Conservation (phyloP, 2,113 vertebrate species). For the Leucopsar rothschildi region DNA sequence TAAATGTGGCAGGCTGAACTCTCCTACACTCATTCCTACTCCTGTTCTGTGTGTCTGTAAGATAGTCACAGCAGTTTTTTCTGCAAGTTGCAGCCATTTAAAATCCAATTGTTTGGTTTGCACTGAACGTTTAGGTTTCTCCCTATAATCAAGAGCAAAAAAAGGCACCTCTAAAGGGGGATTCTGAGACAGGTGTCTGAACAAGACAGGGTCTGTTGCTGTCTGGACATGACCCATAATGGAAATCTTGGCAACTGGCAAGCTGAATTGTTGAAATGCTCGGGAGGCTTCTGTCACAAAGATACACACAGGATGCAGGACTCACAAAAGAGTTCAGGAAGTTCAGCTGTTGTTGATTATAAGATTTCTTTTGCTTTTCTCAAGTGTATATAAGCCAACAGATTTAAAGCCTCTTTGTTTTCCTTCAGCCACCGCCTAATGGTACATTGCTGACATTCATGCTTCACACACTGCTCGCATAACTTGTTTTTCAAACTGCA, state of each 20-base stretch:
- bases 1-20: neutral
- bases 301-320: neutral
- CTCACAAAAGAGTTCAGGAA: neutral
- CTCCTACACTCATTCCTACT: neutral
- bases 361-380: neutral
- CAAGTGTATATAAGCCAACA: neutral
- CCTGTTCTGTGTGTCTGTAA: neutral
- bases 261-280: neutral
- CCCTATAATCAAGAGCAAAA: neutral
- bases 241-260: neutral
- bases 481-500: neutral
- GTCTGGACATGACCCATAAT: neutral
- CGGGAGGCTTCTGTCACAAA: neutral
- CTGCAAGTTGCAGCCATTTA: neutral
- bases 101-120: neutral
- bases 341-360: neutral
- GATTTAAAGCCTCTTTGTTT: neutral
- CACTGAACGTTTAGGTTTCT: neutral
- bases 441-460: neutral
- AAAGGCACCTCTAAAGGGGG: neutral
- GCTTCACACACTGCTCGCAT: neutral
- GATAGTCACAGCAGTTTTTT: neutral
- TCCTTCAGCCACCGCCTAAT: neutral
- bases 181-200: neutral
- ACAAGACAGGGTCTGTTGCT: neutral